These are phyloP conservation scores for Orycteropus afer DNA, from an alignment of 2,113 vertebrate species.

Conservation along the genomic window DNA sequence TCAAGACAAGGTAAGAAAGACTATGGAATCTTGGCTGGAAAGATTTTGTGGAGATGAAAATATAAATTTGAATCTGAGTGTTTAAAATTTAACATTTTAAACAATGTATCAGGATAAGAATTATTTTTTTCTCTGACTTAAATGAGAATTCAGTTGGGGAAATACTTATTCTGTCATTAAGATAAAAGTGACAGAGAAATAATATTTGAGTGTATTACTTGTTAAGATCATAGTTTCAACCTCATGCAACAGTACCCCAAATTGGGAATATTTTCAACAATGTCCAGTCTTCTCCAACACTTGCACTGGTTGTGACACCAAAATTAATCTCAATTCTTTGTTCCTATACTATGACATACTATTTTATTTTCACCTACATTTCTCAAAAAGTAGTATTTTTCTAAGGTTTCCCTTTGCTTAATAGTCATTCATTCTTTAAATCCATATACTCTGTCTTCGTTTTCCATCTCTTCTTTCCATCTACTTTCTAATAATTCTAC, in stretches of 20 bases:
- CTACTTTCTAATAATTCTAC: not conserved
- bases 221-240: not conserved
- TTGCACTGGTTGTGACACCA: not conserved
- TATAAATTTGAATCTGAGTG: not conserved
- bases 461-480: not conserved
- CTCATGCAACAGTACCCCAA: not conserved
- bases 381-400: not conserved
- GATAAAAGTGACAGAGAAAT: not conserved
- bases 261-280: not conserved
- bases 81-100: constrained; percentile 60
- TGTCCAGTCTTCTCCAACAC: not conserved
- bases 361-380: not conserved
- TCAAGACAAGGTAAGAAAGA: constrained; percentile 14
- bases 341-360: not conserved
- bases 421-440: not conserved
- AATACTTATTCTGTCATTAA: constrained; percentile 1
- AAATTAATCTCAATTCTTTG: not conserved
- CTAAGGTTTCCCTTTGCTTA: not conserved
- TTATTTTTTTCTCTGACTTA: constrained; percentile 17
- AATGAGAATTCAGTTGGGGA: not conserved
- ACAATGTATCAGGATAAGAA: not conserved
- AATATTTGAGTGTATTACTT: not conserved
- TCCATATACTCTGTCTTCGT: not conserved
- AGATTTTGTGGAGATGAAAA: constrained; percentile 32
- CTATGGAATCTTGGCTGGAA: not conserved